A percentile compares a stretch with the other conserved stretches of the same genome.
Conservation (phyloP, 1,140 invertebrate species). For the Pomacea maculata region DNA sequence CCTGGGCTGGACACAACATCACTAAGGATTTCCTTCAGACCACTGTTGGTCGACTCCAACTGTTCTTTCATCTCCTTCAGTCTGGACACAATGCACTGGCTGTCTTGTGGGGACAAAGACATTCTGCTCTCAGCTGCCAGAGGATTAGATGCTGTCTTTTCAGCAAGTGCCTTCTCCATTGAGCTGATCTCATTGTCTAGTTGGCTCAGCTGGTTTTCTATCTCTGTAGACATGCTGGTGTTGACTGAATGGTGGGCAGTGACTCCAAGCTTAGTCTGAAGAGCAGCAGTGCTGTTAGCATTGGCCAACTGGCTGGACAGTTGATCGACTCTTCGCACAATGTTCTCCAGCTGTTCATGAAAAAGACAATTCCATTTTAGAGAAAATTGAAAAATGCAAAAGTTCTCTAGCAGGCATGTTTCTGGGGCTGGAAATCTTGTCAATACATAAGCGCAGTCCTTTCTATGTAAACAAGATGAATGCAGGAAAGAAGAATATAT, state of each 20-base stretch:
- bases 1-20: slow-evolving; percentile 30
- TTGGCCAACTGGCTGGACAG: slow-evolving; percentile 39
- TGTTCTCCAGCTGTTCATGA: slow-evolving; percentile 30
- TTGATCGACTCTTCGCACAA: slow-evolving; percentile 39
- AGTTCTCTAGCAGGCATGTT: too few species aligned
- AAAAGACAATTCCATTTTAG: slow-evolving; percentile 35
- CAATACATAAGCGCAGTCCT: too few species aligned
- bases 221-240: slow-evolving; percentile 31
- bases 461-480: too few species aligned
- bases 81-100: slow-evolving; percentile 31
- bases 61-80: slow-evolving; percentile 52
- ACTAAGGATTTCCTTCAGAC: slow-evolving; percentile 44
- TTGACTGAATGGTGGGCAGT: neutral
- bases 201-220: slow-evolving; percentile 46
- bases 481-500: too few species aligned
- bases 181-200: slow-evolving; percentile 46
- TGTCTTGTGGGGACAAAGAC: slow-evolving; percentile 30
- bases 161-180: slow-evolving; percentile 43
- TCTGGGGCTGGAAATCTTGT: too few species aligned
- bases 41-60: slow-evolving; percentile 41
- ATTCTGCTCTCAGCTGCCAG: neutral
- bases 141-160: neutral
- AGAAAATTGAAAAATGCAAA: slow-evolving; percentile 22
- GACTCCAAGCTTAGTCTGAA: neutral
- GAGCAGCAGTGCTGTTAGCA: slow-evolving; percentile 15